phyloP scores from a whole-genome alignment of 1,140 invertebrate species.

The Megathymus violae region DNA sequence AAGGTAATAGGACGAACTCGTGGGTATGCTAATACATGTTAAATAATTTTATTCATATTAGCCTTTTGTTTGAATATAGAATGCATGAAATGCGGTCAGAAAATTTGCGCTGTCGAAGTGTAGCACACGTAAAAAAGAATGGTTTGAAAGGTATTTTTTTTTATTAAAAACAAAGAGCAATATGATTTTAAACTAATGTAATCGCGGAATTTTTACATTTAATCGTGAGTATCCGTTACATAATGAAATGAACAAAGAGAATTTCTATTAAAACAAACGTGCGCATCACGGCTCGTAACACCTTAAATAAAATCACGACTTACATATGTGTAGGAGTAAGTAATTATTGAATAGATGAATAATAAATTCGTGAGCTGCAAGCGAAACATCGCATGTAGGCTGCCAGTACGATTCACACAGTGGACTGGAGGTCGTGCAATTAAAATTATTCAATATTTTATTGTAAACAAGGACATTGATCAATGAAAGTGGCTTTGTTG shows the following conservation, averaged over 20 bases:
- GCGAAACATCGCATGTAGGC: slow-evolving; percentile 4
- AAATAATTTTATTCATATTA: no score
- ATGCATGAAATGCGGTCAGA: no score
- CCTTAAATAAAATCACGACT: slow-evolving; percentile 13
- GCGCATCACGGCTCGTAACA: slow-evolving; percentile 1
- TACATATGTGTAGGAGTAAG: slow-evolving; percentile 19
- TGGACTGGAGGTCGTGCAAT: slow-evolving; percentile 21
- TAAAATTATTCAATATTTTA: slow-evolving; percentile 31
- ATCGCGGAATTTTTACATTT: no score
- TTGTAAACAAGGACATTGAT: slow-evolving; percentile 31
- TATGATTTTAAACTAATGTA: no score
- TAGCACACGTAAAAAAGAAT: no score
- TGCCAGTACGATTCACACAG: slow-evolving; percentile 14
- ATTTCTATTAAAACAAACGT: slow-evolving; percentile 19
- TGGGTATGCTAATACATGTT: no score
- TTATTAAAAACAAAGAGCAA: no score
- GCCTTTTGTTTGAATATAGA: no score
- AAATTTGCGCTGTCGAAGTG: no score
- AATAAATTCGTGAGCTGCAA: slow-evolving; percentile 25
- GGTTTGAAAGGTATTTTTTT: no score
- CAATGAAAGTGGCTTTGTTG: slow-evolving; percentile 22
- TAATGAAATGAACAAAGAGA: neutral
- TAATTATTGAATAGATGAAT: slow-evolving; percentile 24
- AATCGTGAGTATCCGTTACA: no score
- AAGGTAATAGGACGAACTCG: no score